These are phyloP conservation scores for Gambusia holbrooki DNA, from an alignment of 2,113 vertebrate genomes.

Conservation along the genomic window DNA sequence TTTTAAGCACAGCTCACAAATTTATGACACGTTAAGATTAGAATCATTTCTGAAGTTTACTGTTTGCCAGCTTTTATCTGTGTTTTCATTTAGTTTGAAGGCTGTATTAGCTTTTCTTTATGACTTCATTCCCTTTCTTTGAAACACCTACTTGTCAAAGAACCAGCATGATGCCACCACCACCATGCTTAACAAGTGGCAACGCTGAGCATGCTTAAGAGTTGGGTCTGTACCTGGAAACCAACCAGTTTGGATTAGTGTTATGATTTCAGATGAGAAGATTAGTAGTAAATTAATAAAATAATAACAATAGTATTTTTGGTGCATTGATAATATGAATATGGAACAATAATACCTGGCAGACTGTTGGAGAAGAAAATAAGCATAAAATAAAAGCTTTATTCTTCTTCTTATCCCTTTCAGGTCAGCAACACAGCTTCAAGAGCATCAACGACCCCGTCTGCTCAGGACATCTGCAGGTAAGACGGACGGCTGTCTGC, in stretches of 20 bases:
- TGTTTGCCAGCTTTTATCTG: background rate
- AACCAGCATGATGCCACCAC: background rate
- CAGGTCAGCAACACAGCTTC: conserved; percentile 91
- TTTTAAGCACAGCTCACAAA: background rate
- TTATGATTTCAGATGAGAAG: too few relatives aligned
- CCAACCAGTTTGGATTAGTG: too few relatives aligned
- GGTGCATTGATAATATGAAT: too few relatives aligned
- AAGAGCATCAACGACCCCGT: conserved; percentile 87
- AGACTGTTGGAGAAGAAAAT: background rate
- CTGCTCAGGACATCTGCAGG: conserved; percentile 97
- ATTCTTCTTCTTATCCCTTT: conserved; percentile 70
- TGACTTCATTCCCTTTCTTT: background rate
- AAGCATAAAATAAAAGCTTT: conserved; percentile 7
- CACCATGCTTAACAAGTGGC: background rate
- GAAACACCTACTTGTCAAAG: background rate
- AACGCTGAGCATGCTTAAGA: background rate
- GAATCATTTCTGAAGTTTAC: background rate
- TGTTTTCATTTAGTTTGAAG: background rate
- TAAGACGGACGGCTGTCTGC: conserved; percentile 58
- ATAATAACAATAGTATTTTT: too few relatives aligned
- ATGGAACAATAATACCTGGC: background rate
- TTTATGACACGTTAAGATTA: background rate
- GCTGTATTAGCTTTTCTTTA: background rate
- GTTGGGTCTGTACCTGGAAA: too few relatives aligned
- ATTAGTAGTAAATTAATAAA: background rate